Percentiles rank a stretch among this genome's conserved stretches.
Conservation (phyloP, 2,113 vertebrate genomes). For the Oenanthe oenanthe region DNA sequence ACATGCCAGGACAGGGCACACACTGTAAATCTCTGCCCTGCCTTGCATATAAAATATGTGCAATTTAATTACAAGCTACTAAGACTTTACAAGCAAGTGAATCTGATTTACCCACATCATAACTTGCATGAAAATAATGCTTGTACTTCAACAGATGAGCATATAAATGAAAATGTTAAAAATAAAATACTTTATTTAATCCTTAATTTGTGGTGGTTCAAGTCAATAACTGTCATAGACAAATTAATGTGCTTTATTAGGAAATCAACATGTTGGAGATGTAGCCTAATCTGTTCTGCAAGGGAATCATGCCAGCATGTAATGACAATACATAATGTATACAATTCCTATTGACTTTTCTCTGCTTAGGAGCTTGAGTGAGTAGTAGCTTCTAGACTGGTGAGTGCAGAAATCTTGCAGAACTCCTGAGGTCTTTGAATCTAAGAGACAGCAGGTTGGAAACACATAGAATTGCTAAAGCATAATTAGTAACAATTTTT, state of each 20-base stretch:
- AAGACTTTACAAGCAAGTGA: slow-evolving; percentile 24
- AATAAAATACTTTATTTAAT: slow-evolving; percentile 41
- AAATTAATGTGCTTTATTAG: slow-evolving; percentile 60
- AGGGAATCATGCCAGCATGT: not conserved
- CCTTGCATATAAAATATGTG: not conserved
- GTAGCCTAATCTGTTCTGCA: slow-evolving; percentile 6
- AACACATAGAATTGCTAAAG: not conserved
- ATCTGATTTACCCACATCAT: slow-evolving; percentile 31
- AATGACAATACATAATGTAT: not conserved
- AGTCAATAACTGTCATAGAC: slow-evolving; percentile 30
- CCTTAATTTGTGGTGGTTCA: slow-evolving; percentile 42
- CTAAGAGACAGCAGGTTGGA: not conserved
- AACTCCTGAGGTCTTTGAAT: not conserved
- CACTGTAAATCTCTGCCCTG: not conserved
- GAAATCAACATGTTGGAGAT: slow-evolving; percentile 28
- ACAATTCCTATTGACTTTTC: not conserved
- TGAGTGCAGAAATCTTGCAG: not conserved
- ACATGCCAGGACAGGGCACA: not conserved
- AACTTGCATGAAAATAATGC: slow-evolving; percentile 43
- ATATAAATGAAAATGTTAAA: slow-evolving; percentile 50
- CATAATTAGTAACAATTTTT: not conserved
- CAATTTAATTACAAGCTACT: slow-evolving; percentile 44
- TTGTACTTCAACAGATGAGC: slow-evolving; percentile 24
- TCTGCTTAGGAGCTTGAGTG: not conserved
- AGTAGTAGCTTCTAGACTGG: not conserved